Evolutionary conservation across 1,140 invertebrate genomes (phyloP).

Genomic region (Sminthurides bifidus): DNA sequence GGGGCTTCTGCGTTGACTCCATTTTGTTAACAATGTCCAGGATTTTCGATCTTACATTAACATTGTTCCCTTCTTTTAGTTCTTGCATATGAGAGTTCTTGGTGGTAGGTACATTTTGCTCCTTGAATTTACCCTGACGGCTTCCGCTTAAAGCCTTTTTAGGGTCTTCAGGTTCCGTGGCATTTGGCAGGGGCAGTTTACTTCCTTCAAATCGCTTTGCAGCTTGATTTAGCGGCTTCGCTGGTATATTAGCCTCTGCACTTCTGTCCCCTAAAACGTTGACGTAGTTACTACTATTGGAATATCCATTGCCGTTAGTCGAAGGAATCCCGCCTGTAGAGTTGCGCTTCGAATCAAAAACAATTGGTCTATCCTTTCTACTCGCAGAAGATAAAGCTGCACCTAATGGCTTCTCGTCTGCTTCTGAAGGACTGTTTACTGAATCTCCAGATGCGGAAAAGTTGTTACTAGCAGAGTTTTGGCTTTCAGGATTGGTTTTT

Average conservation of each 20-base stretch:
- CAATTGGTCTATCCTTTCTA: conserved; percentile 15
- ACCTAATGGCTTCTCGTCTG: neutral
- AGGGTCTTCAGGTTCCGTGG: too few relatives aligned
- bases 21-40: conserved; percentile 29
- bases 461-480: neutral
- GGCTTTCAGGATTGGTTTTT: neutral
- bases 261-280: neutral
- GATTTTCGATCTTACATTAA: conserved; percentile 26
- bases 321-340: conserved; percentile 6
- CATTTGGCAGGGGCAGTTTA: conserved; percentile 26
- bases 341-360: conserved; percentile 27
- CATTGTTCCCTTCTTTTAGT: conserved; percentile 8
- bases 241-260: neutral
- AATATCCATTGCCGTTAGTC: neutral
- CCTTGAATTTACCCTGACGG: too few relatives aligned
- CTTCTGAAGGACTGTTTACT: neutral
- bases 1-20: conserved; percentile 27
- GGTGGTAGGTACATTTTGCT: too few relatives aligned
- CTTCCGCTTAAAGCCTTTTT: too few relatives aligned
- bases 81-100: neutral
- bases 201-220: conserved; percentile 27
- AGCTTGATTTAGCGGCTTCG: too few relatives aligned
- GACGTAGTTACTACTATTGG: conserved; percentile 4
- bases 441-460: neutral
- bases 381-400: neutral